Conservation (phyloP, 2,888 invertebrate species). For the Patella depressa region DNA sequence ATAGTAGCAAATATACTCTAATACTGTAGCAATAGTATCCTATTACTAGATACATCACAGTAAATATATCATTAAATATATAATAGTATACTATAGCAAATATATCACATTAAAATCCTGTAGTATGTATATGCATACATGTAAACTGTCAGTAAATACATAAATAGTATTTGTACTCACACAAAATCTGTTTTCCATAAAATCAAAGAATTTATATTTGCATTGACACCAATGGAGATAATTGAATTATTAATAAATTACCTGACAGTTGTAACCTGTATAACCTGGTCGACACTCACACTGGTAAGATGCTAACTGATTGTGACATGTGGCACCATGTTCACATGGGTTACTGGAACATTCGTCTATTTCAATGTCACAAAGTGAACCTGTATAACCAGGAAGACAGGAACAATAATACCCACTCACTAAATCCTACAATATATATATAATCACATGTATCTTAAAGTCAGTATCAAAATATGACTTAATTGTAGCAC, state of each 20-base stretch:
- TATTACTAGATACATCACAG: background rate
- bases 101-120: too few species aligned
- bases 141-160: too few species aligned
- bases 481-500: background rate
- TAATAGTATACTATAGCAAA: too few species aligned
- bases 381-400: constrained; percentile 92
- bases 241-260: constrained; percentile 68
- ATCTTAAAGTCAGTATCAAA: background rate
- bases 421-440: constrained; percentile 89
- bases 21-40: background rate
- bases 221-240: too few species aligned
- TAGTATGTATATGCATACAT: too few species aligned
- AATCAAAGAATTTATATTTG: too few species aligned
- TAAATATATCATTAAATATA: too few species aligned
- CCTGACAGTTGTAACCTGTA: constrained; percentile 89
- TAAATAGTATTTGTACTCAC: too few species aligned
- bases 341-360: constrained; percentile 89
- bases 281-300: constrained; percentile 92
- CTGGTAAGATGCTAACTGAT: constrained; percentile 86
- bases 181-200: too few species aligned
- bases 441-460: constrained; percentile 14
- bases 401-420: constrained; percentile 91
- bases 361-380: constrained; percentile 90
- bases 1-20: background rate
- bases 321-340: constrained; percentile 91